A percentile compares a stretch with the other conserved stretches of the same genome.
These are phyloP conservation scores for Nezara viridula DNA, from an alignment of 2,888 invertebrate genomes.

Conservation along the genomic window DNA sequence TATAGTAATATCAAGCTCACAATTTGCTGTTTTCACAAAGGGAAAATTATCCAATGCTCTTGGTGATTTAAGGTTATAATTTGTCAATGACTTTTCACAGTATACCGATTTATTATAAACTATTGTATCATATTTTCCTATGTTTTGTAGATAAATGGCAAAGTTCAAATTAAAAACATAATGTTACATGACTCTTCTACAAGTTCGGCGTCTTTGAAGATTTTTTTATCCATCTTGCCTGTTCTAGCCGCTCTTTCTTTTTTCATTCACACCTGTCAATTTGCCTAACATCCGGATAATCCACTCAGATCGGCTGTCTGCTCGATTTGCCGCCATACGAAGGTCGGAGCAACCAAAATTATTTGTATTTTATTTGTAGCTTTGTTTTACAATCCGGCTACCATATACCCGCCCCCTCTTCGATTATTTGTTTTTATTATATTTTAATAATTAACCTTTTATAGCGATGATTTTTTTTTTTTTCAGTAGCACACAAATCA, in stretches of 20 bases:
- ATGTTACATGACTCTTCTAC: background rate
- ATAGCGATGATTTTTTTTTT: background rate
- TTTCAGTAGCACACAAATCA: background rate
- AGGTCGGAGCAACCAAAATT: background rate
- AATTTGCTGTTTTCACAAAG: too few species aligned
- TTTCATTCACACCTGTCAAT: slow-evolving; percentile 8
- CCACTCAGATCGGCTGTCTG: background rate
- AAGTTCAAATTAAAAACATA: background rate
- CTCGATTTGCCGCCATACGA: background rate
- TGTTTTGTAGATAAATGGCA: background rate
- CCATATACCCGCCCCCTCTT: background rate
- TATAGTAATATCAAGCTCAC: too few species aligned
- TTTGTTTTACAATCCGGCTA: background rate
- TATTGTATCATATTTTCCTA: too few species aligned
- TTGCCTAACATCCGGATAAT: background rate
- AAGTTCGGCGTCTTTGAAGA: background rate
- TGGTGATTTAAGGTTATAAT: too few species aligned
- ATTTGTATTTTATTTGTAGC: background rate
- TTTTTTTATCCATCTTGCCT: background rate
- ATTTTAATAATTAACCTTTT: background rate
- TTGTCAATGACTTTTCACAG: too few species aligned
- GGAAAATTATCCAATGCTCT: too few species aligned
- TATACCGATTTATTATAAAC: too few species aligned
- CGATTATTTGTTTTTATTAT: background rate
- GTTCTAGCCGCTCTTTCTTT: background rate